A percentile compares a stretch with the other conserved stretches of the same genome.
Evolutionary conservation across 2,113 vertebrate genomes (phyloP).

Genomic region (Urocynchramus pylzowi): DNA sequence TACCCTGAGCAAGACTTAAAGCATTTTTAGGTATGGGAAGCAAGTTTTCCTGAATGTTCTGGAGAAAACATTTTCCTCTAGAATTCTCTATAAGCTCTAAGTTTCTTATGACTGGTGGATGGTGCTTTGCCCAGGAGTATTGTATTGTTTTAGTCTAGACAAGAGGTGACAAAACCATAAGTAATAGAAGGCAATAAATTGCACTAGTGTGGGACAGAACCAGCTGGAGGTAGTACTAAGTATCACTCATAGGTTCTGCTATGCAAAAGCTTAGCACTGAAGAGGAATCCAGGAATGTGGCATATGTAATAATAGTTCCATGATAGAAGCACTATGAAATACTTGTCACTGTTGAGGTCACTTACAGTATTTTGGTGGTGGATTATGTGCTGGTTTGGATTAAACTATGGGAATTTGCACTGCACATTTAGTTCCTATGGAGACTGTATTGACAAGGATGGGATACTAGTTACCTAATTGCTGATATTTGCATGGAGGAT

Average conservation of each 20-base stretch:
- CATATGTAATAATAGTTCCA: not conserved
- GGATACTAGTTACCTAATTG: not conserved
- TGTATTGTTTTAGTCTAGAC: constrained; percentile 29
- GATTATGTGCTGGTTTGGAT: not conserved
- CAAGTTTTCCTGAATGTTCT: not conserved
- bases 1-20: not conserved
- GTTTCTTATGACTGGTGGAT: not conserved
- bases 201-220: not conserved
- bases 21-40: not conserved
- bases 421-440: not conserved
- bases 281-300: not conserved
- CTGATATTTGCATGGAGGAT: not conserved
- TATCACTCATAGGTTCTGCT: not conserved
- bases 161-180: constrained; percentile 4
- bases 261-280: not conserved
- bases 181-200: not conserved
- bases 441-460: not conserved
- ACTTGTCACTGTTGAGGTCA: not conserved
- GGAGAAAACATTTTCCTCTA: not conserved
- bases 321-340: not conserved
- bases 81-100: not conserved
- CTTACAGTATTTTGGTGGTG: not conserved
- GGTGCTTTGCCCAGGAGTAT: not conserved
- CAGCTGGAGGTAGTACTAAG: not conserved
- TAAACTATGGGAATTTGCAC: not conserved